Evolutionary conservation across 2,888 invertebrate species (phyloP), one percentile per base, ranked within the genome.

Genomic region (Erebia aethiops): DNA sequence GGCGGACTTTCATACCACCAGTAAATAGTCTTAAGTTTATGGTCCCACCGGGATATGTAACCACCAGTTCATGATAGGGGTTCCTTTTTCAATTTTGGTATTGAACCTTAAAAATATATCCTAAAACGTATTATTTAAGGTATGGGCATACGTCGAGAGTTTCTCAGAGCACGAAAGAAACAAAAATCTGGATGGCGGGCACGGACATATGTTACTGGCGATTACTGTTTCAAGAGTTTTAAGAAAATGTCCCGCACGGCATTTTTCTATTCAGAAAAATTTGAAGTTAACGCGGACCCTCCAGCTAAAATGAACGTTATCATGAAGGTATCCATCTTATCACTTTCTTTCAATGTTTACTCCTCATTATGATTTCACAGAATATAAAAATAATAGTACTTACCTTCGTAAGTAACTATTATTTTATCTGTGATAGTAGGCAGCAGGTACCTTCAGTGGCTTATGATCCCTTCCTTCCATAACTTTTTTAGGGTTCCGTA

Each of bases 191-290:
- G 85, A 0, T 92, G 91, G 91, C 81, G 82, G 13, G 86, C 84
- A 1, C 84, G 88, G 2, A 86, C 84, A 0, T 91, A 63, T 67
- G 82, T 87, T 0, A 63, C 78, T 0, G 91, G 92, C 0, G 84
- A 87, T 72, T 80, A 78, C 52, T 91, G 92, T 72, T 91, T 79
- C 75, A 84, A 79, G 74, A 79, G 77, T 57, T 14, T 69, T 0
- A 84, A 79, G 64, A 78, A 77, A 51, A 82, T 80, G 35, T 75
- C 73, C 7, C 18, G 26, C 0, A 75, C 80, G 1, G 61, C 83
- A 0, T 80, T 88, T 61, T 91, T 92, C 76, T 92, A 91, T 74
- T 79, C 83, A 0, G 92, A 92, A 72, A 82, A 71, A 56, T 92
- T 92, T 77, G 81, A 84, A 70, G 90, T 91, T 1, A 81, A 78